phyloP scores from a whole-genome alignment of 1,140 invertebrate species.

The Archivesica marissinica region DNA sequence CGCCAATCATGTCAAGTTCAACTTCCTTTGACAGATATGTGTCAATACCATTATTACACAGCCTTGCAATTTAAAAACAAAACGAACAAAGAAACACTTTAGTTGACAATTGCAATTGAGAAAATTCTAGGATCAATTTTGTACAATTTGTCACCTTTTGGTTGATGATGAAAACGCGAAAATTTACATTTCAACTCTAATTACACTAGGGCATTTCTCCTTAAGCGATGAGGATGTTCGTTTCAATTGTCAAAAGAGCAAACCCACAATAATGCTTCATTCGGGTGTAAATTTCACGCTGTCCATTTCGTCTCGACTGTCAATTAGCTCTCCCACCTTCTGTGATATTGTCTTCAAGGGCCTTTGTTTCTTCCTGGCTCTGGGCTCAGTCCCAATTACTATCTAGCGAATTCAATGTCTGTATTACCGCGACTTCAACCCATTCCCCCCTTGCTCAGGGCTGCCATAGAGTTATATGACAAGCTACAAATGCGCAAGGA shows the following conservation, averaged over 20 bases:
- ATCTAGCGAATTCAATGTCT: background rate
- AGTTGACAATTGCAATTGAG: slow-evolving; percentile 22
- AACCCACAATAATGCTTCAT: slow-evolving; percentile 39
- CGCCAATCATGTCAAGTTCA: too few species aligned
- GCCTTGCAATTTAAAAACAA: background rate
- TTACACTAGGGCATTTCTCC: slow-evolving; percentile 30
- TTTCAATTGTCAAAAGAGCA: slow-evolving; percentile 62
- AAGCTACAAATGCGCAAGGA: slow-evolving; percentile 26
- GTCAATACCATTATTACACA: too few species aligned
- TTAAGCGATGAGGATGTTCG: slow-evolving; percentile 46
- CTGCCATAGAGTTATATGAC: slow-evolving; percentile 32
- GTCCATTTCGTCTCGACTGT: slow-evolving; percentile 45
- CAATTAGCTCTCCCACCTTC: slow-evolving; percentile 52
- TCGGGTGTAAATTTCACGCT: slow-evolving; percentile 62
- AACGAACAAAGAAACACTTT: background rate
- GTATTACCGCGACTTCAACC: slow-evolving; percentile 7
- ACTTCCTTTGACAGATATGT: too few species aligned
- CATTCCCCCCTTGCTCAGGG: background rate
- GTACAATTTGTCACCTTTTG: slow-evolving; percentile 48
- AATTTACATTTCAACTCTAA: slow-evolving; percentile 60
- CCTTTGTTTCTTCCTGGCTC: slow-evolving; percentile 46
- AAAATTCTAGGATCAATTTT: slow-evolving; percentile 29
- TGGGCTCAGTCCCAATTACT: slow-evolving; percentile 34
- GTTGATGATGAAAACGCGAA: slow-evolving; percentile 9
- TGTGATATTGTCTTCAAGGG: slow-evolving; percentile 42